Base-by-base conservation (phyloP, 1,140 invertebrate genomes). In the Diorhabda carinulata region DNA sequence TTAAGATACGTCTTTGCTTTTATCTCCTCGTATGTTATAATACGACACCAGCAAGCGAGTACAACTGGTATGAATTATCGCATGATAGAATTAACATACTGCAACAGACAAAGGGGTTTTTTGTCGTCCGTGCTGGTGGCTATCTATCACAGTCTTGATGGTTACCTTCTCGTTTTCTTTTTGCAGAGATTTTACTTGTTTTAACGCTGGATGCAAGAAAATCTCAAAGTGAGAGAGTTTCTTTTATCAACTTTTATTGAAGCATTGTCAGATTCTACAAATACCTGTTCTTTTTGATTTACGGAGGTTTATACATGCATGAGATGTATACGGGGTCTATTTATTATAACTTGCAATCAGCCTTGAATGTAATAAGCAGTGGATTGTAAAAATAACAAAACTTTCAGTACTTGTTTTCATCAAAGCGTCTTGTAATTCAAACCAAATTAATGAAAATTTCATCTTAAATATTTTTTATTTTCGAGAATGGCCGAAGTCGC, bases 51-150 rank as follows among this genome's bases (percentile, higher is more conserved):
- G 64, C 72, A 69, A 72, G 69, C 71, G 69, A 72, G 71, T 74
- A 72, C 69, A 74, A 70, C 69, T 70, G 68, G 71, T 71, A 75
- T 75, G 72, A 75, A 75, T 75, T 75, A 75, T 75, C 71, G 73
- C 73, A 70, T 57, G 60, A 68, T 66, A 61, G 71, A 73, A 75
- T 73, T 75, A 73, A 75, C 71, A 73, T 75, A 71, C 72, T 73
- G 67, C 68, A 68, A 69, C 73, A 71, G 67, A 73, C 72, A 75
- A 75, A 74, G 73, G 70, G 57, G 70, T 69, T 71, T 73, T 72
- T 74, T 74, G 69, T 74, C 64, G 64, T 72, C 67, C 66, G 60
- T 61, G 69, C 64, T 62, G 69, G 69, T 74, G 71, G 71, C 69
- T 74, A 74, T 74, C 73, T 72, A 72, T 74, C 73, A 74, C 66